Evolutionary conservation across 2,797 vertebrate species (phyloP).

Genomic region (Sylvilagus floridanus): DNA sequence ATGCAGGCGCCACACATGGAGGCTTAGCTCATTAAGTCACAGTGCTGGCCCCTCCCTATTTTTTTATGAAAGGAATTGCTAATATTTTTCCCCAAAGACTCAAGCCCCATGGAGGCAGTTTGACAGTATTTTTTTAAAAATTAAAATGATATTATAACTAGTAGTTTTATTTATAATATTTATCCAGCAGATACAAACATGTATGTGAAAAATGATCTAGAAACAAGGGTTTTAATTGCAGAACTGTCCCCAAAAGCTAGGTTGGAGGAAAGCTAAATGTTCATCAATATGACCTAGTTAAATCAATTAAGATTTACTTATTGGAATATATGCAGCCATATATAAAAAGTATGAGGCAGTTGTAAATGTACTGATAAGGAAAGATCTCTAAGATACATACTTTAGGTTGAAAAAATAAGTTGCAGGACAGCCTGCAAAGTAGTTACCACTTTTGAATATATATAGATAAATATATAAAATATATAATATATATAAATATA

Average conservation of each 20-base stretch:
- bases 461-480: no score
- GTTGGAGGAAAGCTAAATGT: not conserved
- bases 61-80: not conserved
- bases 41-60: no score
- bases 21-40: no score
- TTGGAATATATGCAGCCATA: not conserved
- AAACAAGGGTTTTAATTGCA: not conserved
- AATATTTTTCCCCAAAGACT: conserved; percentile 5
- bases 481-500: no score
- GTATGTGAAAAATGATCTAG: not conserved
- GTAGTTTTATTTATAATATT: not conserved
- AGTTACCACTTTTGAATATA: not conserved
- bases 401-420: not conserved
- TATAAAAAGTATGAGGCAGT: not conserved
- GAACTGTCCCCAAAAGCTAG: conserved; percentile 14
- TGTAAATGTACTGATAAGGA: not conserved
- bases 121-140: not conserved
- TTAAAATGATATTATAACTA: not conserved
- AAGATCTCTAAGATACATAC: not conserved
- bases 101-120: not conserved
- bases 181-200: not conserved
- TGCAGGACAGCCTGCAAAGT: not conserved
- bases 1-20: no score
- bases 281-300: not conserved
- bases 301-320: not conserved